A percentile compares a stretch with the other conserved stretches of the same genome.
Conservation (phyloP, 2,113 vertebrate species). For the Protobothrops mucrosquamatus region DNA sequence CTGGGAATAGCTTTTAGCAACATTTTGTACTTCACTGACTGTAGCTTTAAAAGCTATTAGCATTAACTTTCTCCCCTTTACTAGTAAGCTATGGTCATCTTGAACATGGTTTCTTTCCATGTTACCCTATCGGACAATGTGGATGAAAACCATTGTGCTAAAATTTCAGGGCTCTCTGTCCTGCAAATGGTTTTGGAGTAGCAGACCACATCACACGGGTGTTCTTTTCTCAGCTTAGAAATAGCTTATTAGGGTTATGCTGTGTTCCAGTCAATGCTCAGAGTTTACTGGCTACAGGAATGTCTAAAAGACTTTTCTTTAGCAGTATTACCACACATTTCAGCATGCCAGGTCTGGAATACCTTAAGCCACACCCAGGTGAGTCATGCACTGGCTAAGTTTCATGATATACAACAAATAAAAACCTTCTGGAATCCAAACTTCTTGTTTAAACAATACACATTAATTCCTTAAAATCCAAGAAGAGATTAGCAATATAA, state of each 20-base stretch:
- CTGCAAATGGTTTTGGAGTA: neutral
- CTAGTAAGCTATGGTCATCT: neutral
- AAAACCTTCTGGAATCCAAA: neutral
- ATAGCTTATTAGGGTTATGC: neutral
- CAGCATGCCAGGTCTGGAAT: conserved; percentile 47
- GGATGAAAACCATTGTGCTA: neutral
- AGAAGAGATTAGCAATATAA: neutral
- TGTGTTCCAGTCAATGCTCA: conserved; percentile 44
- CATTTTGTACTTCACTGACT: neutral
- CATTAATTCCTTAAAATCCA: neutral
- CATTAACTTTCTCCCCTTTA: neutral
- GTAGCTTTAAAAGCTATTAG: neutral
- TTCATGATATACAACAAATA: neutral
- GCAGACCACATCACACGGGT: neutral
- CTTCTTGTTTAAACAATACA: conserved; percentile 40
- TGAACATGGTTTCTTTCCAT: neutral
- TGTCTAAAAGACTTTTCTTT: conserved; percentile 43
- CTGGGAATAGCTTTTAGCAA: neutral
- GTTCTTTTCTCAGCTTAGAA: neutral
- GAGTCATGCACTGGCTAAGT: conserved; percentile 45
- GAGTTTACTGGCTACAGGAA: conserved; percentile 13
- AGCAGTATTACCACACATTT: conserved; percentile 39
- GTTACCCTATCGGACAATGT: neutral
- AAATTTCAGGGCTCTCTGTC: neutral
- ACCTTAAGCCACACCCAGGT: conserved; percentile 42